A percentile compares a stretch with the other conserved stretches of the same genome.
These are phyloP conservation scores for Papilio polytes DNA, from an alignment of 1,140 invertebrate species.

Conservation along the genomic window DNA sequence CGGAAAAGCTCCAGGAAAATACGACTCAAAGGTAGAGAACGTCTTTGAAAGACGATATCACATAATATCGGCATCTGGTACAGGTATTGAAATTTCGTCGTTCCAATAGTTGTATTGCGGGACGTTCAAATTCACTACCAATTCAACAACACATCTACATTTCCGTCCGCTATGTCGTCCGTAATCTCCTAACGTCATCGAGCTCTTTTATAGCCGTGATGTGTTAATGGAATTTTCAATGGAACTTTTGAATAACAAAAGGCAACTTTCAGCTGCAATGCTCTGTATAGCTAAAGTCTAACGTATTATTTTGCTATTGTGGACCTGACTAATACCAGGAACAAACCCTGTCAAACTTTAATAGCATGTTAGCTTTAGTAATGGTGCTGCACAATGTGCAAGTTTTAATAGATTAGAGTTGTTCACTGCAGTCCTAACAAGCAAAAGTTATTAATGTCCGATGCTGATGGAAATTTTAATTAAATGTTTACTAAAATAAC, in stretches of 20 bases:
- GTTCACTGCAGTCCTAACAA: not conserved
- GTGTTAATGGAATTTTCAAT: not conserved
- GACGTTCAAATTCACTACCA: not conserved
- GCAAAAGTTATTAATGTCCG: not conserved
- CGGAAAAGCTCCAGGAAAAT: not conserved
- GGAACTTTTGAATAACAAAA: not conserved
- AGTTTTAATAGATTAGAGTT: conserved; percentile 28
- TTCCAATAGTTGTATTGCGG: not conserved
- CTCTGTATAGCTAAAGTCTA: conserved; percentile 18
- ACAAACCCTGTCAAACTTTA: conserved; percentile 30
- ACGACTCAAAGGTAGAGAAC: not conserved
- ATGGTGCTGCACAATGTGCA: conserved; percentile 21
- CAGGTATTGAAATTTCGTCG: not conserved
- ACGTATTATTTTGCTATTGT: conserved; percentile 30
- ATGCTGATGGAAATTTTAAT: not conserved
- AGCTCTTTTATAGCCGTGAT: not conserved
- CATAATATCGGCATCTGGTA: not conserved
- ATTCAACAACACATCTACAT: not conserved
- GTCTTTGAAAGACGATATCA: not conserved
- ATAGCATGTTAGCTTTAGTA: conserved; percentile 33
- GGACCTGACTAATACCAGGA: conserved; percentile 31
- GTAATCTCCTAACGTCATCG: not conserved
- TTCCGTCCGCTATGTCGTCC: not conserved
- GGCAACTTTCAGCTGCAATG: conserved; percentile 7
- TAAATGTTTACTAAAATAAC: not conserved